These are phyloP conservation scores for Maccullochella peelii DNA, from an alignment of 2,113 vertebrate species.

Conservation along the genomic window DNA sequence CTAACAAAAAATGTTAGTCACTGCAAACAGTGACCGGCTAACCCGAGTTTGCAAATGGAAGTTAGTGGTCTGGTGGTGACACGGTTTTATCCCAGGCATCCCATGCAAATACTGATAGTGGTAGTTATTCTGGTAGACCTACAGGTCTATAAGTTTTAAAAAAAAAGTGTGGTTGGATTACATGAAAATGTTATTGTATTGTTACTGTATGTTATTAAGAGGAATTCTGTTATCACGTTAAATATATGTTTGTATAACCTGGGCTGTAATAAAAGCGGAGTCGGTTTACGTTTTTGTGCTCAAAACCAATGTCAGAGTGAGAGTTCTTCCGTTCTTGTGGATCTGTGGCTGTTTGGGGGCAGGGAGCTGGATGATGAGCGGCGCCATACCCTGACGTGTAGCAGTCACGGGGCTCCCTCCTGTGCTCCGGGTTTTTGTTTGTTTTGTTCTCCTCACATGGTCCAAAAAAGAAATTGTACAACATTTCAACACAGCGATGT, in stretches of 20 bases:
- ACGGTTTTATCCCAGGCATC: no score
- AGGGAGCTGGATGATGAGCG: not conserved
- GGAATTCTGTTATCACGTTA: not conserved
- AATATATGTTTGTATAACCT: no score
- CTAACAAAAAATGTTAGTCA: no score
- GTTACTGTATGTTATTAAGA: no score
- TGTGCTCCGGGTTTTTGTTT: not conserved
- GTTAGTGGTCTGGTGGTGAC: no score
- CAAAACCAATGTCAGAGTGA: conserved; percentile 3
- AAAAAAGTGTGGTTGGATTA: not conserved
- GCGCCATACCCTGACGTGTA: not conserved
- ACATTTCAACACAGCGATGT: no score
- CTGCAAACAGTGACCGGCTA: no score
- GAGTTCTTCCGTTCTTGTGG: not conserved
- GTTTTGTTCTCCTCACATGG: not conserved
- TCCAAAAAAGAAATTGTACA: no score
- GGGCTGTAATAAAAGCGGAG: not conserved
- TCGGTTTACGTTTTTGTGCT: not conserved
- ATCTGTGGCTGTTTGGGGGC: conserved; percentile 18
- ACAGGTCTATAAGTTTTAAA: not conserved
- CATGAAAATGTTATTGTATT: not conserved
- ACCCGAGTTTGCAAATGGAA: no score
- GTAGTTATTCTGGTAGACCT: not conserved
- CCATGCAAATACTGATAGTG: not conserved
- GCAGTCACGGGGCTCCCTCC: not conserved